A percentile compares a stretch with the other conserved stretches of the same genome.
phyloP scores from a whole-genome alignment of 2,888 invertebrate species.

The Dorcus parallelipipedus region DNA sequence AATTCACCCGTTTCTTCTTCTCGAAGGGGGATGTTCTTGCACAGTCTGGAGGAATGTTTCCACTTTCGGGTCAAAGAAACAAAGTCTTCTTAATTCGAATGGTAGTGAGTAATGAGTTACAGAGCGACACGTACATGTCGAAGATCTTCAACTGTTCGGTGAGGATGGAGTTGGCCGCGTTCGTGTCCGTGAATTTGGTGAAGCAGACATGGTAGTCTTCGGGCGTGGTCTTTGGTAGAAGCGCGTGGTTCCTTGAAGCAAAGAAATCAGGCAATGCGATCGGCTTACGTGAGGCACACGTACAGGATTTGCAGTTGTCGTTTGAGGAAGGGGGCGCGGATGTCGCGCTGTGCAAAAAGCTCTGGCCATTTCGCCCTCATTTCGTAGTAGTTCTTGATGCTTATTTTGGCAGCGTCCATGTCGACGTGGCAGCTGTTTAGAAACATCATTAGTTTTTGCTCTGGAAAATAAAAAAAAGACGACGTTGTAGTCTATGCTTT shows the following conservation, averaged over 20 bases:
- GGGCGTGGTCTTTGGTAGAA: conserved; percentile 51
- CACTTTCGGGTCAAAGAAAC: no score
- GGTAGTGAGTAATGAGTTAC: no score
- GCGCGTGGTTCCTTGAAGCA: conserved; percentile 28
- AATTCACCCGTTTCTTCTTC: no score
- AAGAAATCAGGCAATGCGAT: background rate
- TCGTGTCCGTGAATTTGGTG: conserved; percentile 52
- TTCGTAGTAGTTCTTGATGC: conserved; percentile 63
- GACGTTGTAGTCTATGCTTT: background rate
- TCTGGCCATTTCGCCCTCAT: conserved; percentile 60
- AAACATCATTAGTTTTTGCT: conserved; percentile 53
- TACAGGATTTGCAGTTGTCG: no score
- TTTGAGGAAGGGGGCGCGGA: no score
- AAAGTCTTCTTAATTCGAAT: no score
- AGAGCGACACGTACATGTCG: conserved; percentile 57
- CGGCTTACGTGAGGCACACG: no score
- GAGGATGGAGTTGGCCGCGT: conserved; percentile 56
- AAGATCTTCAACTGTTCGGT: conserved; percentile 49
- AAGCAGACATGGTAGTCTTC: conserved; percentile 59
- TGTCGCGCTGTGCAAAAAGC: conserved; percentile 55
- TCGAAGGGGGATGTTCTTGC: no score
- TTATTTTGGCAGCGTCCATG: conserved; percentile 62
- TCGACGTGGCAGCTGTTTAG: conserved; percentile 64
- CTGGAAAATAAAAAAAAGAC: conserved; percentile 12
- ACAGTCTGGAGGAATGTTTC: no score